phyloP scores from a whole-genome alignment of 1,140 invertebrate species.

The Colletes latitarsis region DNA sequence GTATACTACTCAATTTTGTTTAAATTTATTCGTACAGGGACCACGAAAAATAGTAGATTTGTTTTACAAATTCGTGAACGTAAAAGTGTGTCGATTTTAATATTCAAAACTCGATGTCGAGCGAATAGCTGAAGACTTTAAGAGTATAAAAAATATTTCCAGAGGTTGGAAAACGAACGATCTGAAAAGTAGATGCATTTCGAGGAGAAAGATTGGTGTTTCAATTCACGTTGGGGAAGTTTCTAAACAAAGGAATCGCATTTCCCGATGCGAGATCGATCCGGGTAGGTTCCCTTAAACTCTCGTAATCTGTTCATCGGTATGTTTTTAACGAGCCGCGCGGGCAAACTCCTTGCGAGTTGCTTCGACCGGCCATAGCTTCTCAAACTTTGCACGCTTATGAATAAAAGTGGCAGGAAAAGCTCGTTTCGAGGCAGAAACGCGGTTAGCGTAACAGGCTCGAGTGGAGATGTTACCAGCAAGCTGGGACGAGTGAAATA shows the following conservation, averaged over 20 bases:
- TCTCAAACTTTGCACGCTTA: neutral
- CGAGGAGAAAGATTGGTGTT: too few relatives aligned
- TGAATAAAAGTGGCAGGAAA: neutral
- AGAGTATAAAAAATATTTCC: too few relatives aligned
- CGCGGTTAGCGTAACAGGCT: neutral
- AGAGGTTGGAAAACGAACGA: too few relatives aligned
- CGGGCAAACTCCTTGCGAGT: neutral
- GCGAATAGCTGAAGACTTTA: too few relatives aligned
- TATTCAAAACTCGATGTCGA: too few relatives aligned
- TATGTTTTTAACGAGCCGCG: constrained; percentile 18
- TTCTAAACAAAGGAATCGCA: neutral
- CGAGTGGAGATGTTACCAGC: neutral
- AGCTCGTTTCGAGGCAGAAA: neutral
- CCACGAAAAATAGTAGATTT: too few relatives aligned
- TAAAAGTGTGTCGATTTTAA: too few relatives aligned
- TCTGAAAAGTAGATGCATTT: too few relatives aligned
- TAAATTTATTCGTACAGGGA: too few relatives aligned
- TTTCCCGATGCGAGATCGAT: constrained; percentile 6
- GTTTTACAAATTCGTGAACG: too few relatives aligned
- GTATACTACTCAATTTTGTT: too few relatives aligned
- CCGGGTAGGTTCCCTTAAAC: neutral
- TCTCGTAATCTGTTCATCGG: constrained; percentile 13
- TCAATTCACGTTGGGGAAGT: too few relatives aligned
- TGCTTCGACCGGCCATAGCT: neutral
- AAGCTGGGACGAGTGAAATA: neutral